These are phyloP conservation scores for Cheirogaleus major DNA, from an alignment of 2,797 vertebrate species.

Conservation along the genomic window DNA sequence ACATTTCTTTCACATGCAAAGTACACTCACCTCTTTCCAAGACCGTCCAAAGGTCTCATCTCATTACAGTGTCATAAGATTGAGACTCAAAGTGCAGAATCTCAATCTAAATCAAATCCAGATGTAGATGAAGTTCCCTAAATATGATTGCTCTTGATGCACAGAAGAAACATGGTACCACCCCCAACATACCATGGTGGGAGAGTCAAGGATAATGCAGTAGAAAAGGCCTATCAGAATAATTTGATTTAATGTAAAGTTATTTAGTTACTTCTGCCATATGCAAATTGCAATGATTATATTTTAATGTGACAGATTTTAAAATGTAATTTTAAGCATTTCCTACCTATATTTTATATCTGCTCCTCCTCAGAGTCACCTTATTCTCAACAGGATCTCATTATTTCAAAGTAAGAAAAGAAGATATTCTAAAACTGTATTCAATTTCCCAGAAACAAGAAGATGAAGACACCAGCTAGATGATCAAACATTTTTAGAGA, in stretches of 20 bases:
- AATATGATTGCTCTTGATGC: background rate
- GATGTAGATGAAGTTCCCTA: background rate
- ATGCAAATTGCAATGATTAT: background rate
- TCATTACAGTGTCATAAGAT: background rate
- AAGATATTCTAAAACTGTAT: background rate
- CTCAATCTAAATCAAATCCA: background rate
- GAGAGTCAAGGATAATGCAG: background rate
- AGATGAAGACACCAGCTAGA: background rate
- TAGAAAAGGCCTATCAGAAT: background rate
- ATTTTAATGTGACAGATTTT: background rate
- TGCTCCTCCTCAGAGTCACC: background rate
- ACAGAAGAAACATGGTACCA: background rate
- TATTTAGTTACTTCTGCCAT: background rate
- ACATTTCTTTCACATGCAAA: background rate
- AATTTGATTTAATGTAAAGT: background rate
- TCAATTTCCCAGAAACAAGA: constrained; percentile 49
- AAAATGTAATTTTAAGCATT: background rate
- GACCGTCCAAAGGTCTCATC: background rate
- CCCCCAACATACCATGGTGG: background rate
- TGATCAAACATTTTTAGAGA: constrained; percentile 11
- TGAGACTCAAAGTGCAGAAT: background rate
- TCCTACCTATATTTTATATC: background rate
- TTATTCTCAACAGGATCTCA: background rate
- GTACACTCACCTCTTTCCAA: background rate
- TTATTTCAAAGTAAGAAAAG: background rate